Percentiles rank a stretch among this genome's conserved stretches.
Evolutionary conservation across 2,113 vertebrate genomes (phyloP).

Genomic region (Lontra canadensis): DNA sequence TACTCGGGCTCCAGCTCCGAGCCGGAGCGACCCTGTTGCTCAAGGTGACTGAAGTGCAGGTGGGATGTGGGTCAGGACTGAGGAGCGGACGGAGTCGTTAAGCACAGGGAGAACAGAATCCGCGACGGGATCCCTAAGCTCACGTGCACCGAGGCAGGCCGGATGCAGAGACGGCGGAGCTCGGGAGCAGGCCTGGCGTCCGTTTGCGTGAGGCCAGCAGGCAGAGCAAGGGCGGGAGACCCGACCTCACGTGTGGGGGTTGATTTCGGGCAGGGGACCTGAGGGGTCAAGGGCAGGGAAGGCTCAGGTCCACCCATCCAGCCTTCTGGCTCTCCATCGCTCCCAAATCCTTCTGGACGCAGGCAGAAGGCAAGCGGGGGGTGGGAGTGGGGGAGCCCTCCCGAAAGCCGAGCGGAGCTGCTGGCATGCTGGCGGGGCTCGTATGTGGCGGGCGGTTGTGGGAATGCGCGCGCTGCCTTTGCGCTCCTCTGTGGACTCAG

Average conservation of each 20-base stretch:
- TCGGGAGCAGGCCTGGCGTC: too few species aligned
- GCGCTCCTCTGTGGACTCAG: background rate
- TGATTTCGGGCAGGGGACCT: too few species aligned
- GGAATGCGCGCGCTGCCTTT: fast-evolving
- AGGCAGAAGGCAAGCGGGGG: too few species aligned
- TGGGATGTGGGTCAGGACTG: too few species aligned
- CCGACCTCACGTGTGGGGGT: fast-evolving
- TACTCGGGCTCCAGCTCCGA: background rate
- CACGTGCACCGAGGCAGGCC: too few species aligned
- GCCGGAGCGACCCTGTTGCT: background rate
- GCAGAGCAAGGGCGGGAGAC: background rate
- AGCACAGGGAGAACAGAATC: background rate
- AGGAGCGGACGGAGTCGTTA: background rate
- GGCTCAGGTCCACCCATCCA: too few species aligned
- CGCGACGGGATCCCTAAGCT: background rate
- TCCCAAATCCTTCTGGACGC: background rate
- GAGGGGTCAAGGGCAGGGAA: too few species aligned
- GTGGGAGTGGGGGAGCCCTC: background rate
- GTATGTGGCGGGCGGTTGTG: background rate
- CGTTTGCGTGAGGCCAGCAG: fast-evolving
- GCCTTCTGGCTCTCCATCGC: too few species aligned
- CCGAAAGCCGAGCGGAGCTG: fast-evolving
- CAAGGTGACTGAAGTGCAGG: background rate
- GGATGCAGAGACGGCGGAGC: background rate
- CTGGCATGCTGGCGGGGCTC: background rate